phyloP scores from a whole-genome alignment of 2,888 invertebrate species.

The Cheilosia urbana region DNA sequence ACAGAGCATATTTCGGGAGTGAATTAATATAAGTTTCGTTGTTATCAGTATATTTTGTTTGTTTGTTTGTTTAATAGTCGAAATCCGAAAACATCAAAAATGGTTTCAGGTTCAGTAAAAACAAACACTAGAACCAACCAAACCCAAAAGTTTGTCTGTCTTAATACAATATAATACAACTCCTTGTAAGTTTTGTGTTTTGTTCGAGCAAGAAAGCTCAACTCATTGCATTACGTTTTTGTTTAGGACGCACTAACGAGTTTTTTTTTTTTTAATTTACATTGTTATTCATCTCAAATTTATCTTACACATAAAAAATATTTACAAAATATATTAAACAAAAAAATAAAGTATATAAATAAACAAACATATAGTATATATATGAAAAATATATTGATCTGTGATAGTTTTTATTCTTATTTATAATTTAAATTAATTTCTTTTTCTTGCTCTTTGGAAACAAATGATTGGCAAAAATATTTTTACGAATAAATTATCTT shows the following conservation, averaged over 20 bases:
- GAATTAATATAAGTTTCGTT: not conserved
- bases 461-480: conserved; percentile 42
- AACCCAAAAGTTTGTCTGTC: conserved; percentile 31
- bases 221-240: not conserved
- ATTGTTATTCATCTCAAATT: conserved; percentile 54
- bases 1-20: conserved; percentile 29
- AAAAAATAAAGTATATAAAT: conserved; percentile 38
- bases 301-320: conserved; percentile 61
- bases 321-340: conserved; percentile 56
- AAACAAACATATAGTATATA: conserved; percentile 48
- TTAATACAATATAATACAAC: no score
- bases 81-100: conserved; percentile 28
- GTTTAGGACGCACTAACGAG: conserved; percentile 9
- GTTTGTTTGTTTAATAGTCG: not conserved
- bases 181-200: not conserved
- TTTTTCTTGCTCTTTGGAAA: conserved; percentile 25
- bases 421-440: conserved; percentile 40
- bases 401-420: conserved; percentile 77
- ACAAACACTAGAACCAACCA: conserved; percentile 9
- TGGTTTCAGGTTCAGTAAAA: conserved; percentile 51
- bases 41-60: conserved; percentile 34
- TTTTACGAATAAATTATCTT: conserved; percentile 18
- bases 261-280: conserved; percentile 47
- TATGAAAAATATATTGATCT: conserved; percentile 76
- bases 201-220: not conserved